Base-by-base conservation (phyloP, 1,140 invertebrate species). In the Heliconius hermathena region DNA sequence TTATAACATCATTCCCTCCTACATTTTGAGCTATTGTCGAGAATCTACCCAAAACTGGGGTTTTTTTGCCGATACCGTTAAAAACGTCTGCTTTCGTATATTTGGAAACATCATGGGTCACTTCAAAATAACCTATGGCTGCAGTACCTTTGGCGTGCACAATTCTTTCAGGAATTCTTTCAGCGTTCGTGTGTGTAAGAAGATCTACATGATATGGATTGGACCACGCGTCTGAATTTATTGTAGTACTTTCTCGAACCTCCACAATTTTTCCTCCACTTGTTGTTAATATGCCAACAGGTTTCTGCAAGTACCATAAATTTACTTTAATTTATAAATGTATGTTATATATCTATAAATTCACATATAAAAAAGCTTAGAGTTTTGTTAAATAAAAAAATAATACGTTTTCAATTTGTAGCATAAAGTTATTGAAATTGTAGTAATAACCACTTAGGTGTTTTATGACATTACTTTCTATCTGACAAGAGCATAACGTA, bases 61-160 rank as follows among this genome's bases (percentile, higher is more conserved):
- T 99, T 82, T 95, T 96, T 89, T 99, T 99, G 33, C 98, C 98
- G 73, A 99, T 95, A 71, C 95, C 92, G 49, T 97, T 96, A 92
- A 99, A 99, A 0, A 99, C 91, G 74, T 96, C 96, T 1, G 98
- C 98, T 81, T 98, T 98, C 73, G 95, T 96, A 87, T 98, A 99
- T 81, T 97, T 96, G 1, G 96, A 96, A 33, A 99, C 98, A 89
- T 99, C 98, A 87, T 99, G 97, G 0, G 98, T 99, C 3, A 98
- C 97, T 94, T 99, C 98, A 89, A 99, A 99, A 87, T 98, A 99
- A 1, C 99, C 99, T 95, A 98, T 98, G 2, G 98, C 98, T 78
- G 98, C 98, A 72, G 97, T 97, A 85, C 99, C 99, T 95, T 99
- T 99, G 1, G 98, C 98, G 90, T 99, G 98, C 1, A 99, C 98